These are phyloP conservation scores for Carapus acus DNA, from an alignment of 2,797 vertebrate species.

Conservation along the genomic window DNA sequence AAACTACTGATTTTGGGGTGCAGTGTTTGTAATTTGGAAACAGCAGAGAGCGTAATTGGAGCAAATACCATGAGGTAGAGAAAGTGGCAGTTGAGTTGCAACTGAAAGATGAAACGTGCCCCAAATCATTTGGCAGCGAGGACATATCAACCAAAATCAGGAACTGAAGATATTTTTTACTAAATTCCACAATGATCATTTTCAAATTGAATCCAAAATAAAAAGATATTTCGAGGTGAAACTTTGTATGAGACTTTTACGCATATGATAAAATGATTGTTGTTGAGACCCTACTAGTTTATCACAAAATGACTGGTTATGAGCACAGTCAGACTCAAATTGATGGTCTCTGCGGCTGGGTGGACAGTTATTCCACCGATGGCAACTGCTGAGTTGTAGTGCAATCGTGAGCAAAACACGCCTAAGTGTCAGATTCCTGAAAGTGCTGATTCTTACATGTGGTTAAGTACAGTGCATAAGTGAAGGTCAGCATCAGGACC, in stretches of 20 bases:
- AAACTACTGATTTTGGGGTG: not conserved
- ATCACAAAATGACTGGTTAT: slow-evolving; percentile 62
- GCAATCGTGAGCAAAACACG: slow-evolving; percentile 45
- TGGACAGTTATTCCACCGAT: slow-evolving; percentile 37
- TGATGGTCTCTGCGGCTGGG: slow-evolving; percentile 46
- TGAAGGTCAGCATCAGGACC: slow-evolving; percentile 54
- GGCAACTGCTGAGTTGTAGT: slow-evolving; percentile 43
- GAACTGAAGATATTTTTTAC: no score
- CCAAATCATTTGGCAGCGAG: no score
- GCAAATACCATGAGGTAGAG: not conserved
- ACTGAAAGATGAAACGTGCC: no score
- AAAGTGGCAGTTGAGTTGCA: no score
- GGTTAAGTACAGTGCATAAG: slow-evolving; percentile 48
- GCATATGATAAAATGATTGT: slow-evolving; percentile 45
- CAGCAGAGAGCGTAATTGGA: not conserved
- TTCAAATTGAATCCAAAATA: slow-evolving; percentile 37
- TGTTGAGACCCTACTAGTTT: slow-evolving; percentile 40
- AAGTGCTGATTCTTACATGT: slow-evolving; percentile 61
- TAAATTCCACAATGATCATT: no score
- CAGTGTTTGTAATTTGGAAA: not conserved
- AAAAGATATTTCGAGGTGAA: slow-evolving; percentile 29
- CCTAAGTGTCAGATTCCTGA: slow-evolving; percentile 47
- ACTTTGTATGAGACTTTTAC: slow-evolving; percentile 50
- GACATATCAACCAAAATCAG: no score
- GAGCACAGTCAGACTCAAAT: slow-evolving; percentile 56